These are phyloP conservation scores for Anoncus sp. DNA, from an alignment of 2,888 invertebrate species.

Conservation along the genomic window DNA sequence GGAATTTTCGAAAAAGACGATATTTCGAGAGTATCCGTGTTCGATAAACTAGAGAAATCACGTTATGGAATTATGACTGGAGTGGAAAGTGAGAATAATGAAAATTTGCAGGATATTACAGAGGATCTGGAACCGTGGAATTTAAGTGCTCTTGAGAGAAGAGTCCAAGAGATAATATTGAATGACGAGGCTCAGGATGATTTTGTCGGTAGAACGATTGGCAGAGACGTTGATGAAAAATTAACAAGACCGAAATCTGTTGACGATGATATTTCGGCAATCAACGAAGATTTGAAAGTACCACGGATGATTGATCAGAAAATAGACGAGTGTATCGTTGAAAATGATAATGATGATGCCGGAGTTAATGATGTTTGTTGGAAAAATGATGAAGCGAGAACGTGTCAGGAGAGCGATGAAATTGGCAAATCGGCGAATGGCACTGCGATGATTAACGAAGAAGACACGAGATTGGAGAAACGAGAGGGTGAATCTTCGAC, in stretches of 20 bases:
- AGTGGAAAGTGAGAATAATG: conserved; percentile 54
- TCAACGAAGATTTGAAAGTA: background rate
- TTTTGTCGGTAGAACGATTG: conserved; percentile 32
- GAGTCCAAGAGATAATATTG: conserved; percentile 57
- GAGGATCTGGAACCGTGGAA: conserved; percentile 67
- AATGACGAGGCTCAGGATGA: conserved; percentile 39
- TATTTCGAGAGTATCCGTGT: background rate
- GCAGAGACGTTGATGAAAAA: conserved; percentile 43
- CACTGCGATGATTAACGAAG: background rate
- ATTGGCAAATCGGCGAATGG: background rate
- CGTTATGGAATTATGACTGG: conserved; percentile 29
- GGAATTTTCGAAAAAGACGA: conserved; percentile 29
- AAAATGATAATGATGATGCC: background rate
- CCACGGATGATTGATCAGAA: background rate
- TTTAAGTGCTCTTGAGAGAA: conserved; percentile 54
- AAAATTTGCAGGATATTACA: conserved; percentile 36
- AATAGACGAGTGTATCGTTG: background rate
- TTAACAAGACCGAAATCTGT: background rate
- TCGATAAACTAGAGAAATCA: background rate
- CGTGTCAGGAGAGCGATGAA: background rate
- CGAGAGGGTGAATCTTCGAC: background rate
- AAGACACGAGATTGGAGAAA: background rate
- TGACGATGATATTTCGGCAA: conserved; percentile 7
- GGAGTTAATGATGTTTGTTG: background rate
- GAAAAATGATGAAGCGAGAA: conserved; percentile 6